Percentiles rank a stretch among this genome's conserved stretches.
Evolutionary conservation across 1,140 invertebrate genomes (phyloP).

Genomic region (Zeugodacus cucurbitae): DNA sequence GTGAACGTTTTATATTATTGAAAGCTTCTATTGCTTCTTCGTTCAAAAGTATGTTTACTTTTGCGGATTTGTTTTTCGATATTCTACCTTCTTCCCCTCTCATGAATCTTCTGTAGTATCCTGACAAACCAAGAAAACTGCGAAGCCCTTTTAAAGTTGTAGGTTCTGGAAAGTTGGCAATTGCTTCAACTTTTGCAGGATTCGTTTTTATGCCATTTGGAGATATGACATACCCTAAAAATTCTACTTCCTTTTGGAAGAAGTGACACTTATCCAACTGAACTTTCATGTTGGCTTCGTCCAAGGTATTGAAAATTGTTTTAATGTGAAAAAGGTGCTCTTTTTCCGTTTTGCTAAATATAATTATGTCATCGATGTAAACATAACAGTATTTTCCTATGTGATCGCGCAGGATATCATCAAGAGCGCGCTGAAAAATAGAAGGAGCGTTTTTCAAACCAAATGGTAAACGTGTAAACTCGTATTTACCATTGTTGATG

Average conservation of each 20-base stretch:
- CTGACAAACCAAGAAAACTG: no score
- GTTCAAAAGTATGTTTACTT: not conserved
- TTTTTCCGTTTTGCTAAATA: not conserved
- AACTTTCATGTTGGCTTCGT: no score
- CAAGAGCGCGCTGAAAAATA: constrained; percentile 18
- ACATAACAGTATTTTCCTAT: constrained; percentile 17
- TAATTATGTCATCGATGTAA: constrained; percentile 19
- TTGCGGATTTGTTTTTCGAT: not conserved
- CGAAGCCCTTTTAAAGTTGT: no score
- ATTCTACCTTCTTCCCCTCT: not conserved
- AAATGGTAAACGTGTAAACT: no score
- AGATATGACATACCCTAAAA: no score
- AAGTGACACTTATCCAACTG: no score
- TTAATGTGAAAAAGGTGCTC: not conserved
- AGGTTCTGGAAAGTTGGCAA: no score
- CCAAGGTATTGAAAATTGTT: not conserved
- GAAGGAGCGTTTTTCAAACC: constrained; percentile 25
- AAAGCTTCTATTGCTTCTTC: not conserved
- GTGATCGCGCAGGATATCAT: not conserved
- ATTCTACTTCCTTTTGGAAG: no score
- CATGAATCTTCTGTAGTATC: no score
- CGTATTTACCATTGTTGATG: not conserved
- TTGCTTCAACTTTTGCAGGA: no score
- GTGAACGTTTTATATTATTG: no score
- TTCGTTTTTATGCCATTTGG: no score